Conservation (phyloP, 2,888 invertebrate species). For the Aphidoletes aphidimyza region DNA sequence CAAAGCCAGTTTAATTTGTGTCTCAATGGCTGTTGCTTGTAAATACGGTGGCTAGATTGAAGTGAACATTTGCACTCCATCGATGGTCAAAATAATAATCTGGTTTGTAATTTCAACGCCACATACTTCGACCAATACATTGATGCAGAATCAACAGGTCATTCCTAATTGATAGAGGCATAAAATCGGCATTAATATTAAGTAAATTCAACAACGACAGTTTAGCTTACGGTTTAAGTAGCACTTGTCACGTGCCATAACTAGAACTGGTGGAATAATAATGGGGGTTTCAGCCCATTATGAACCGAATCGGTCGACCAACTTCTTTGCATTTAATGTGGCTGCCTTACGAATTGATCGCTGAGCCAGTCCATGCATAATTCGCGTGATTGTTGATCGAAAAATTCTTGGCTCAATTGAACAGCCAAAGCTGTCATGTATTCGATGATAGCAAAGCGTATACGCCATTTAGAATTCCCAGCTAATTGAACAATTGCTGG, state of each 20-base stretch:
- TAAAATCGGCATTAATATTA: background rate
- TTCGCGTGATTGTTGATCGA: slow-evolving; percentile 96
- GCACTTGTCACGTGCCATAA: slow-evolving; percentile 96
- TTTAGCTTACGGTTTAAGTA: slow-evolving; percentile 83
- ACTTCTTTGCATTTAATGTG: slow-evolving; percentile 92
- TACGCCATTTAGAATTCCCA: slow-evolving; percentile 99
- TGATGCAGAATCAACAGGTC: slow-evolving; percentile 97
- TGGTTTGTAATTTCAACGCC: slow-evolving; percentile 92
- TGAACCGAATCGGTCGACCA: slow-evolving; percentile 97
- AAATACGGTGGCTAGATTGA: slow-evolving; percentile 95
- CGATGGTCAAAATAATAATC: slow-evolving; percentile 93
- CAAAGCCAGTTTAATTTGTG: slow-evolving; percentile 94
- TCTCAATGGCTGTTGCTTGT: slow-evolving; percentile 85
- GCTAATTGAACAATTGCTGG: slow-evolving; percentile 99
- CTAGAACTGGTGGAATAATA: slow-evolving; percentile 94
- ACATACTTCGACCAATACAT: slow-evolving; percentile 91
- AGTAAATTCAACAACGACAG: background rate
- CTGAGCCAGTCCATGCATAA: slow-evolving; percentile 99
- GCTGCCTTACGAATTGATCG: slow-evolving; percentile 98
- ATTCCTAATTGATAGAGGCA: slow-evolving; percentile 68
- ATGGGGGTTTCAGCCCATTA: slow-evolving; percentile 98
- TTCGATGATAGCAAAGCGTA: slow-evolving; percentile 93
- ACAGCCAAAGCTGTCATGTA: slow-evolving; percentile 98
- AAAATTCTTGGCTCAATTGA: slow-evolving; percentile 96
- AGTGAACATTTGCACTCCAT: slow-evolving; percentile 98